Evolutionary conservation across 2,888 invertebrate species (phyloP), one percentile per base, ranked within the genome.

Genomic region (Cylloceria caligata): DNA sequence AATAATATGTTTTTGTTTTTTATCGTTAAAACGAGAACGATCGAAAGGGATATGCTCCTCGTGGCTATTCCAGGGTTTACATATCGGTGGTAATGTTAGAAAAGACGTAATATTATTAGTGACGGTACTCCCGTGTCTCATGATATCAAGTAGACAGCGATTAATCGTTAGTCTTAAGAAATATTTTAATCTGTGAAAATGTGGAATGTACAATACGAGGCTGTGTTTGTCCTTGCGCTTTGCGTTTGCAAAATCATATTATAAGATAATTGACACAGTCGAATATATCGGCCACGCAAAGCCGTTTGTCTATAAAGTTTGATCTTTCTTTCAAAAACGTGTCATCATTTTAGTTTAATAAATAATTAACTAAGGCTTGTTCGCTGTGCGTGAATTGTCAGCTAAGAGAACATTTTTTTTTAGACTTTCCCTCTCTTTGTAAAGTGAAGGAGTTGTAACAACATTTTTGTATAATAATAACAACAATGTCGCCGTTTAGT

Each of bases 71-170:
- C 3, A 42, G 57, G 55, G 30, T 71, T 60, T 47, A 83, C 80
- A 72, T 83, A 78, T 74, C 77, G 83, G 71, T 83, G 83, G 81
- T 81, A 74, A 79, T 62, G 57, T 34, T 30, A 24, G 27, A 74
- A 73, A 75, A 83, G 75, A 75, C 30, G 16, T 74, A 71, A 74
- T 62, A 65, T 65, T 72, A 39, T 11, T n/a, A 79, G 19, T 2
- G 34, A 47, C 47, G 21, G 45, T 13, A 30, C 30, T 36, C n/a
- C 13, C 49, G 24, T 60, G 21, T 57, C 36, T 19, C 19, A 24
- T 16, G 34, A 74, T 49, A 27, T 65, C 65, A 36, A 69, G 11
- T 69, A 57, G 16, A 30, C 69, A 73, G 24, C 49, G 30, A 67
- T 55, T 78, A 30, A 73, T 76, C 24, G 57, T 36, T 62, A 81